Percentiles rank a stretch among this genome's conserved stretches.
These are phyloP conservation scores for Brachionus angularis DNA, from an alignment of 1,140 invertebrate genomes.

Conservation along the genomic window DNA sequence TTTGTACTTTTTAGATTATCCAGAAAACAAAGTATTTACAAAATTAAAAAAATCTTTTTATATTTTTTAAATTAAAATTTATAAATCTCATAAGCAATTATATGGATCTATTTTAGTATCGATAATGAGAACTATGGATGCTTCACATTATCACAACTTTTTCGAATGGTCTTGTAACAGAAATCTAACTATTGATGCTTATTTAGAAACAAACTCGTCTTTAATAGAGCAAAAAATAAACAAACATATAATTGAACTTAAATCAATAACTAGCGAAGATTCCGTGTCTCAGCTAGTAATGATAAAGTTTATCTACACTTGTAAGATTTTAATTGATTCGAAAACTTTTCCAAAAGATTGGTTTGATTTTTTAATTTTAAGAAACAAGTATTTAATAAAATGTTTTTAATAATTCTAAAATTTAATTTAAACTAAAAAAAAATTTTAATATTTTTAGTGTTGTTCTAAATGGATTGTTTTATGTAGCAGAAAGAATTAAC, in stretches of 20 bases:
- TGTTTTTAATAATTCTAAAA: too few relatives aligned
- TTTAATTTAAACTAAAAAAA: too few relatives aligned
- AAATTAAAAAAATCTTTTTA: not conserved
- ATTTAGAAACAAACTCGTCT: not conserved
- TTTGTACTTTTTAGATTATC: not conserved
- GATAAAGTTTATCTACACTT: constrained; percentile 9
- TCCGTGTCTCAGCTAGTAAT: not conserved
- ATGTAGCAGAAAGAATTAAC: not conserved
- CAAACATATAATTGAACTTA: not conserved
- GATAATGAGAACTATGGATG: constrained; percentile 15
- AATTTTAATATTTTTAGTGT: too few relatives aligned
- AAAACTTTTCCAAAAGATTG: constrained; percentile 23
- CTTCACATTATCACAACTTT: not conserved
- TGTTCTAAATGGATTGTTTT: not conserved
- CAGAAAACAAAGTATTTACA: not conserved
- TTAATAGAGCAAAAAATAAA: constrained; percentile 1
- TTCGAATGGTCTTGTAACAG: not conserved
- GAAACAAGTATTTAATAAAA: too few relatives aligned
- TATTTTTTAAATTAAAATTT: not conserved
- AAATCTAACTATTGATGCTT: not conserved
- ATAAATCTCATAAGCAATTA: not conserved
- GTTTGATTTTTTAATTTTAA: constrained; percentile 21
- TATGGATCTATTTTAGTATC: constrained; percentile 22
- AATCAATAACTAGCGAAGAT: not conserved
- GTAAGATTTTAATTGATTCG: not conserved